Evolutionary conservation across 2,113 vertebrate species (phyloP), one percentile per base, ranked within the genome.

Genomic region (Notarius quadriscutis): DNA sequence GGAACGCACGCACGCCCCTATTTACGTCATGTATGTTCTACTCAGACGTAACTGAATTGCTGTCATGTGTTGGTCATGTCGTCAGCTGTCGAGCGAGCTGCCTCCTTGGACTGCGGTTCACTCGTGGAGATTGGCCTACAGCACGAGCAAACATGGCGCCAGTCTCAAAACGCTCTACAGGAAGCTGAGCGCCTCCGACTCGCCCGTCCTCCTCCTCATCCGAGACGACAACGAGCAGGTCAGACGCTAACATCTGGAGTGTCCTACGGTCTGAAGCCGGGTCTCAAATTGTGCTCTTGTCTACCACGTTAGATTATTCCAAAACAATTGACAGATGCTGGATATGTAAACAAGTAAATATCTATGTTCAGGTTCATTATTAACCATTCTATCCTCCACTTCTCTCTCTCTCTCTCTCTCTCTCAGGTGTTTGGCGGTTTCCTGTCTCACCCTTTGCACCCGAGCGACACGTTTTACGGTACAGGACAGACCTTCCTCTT

Each of bases 401-500:
- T 72, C 50, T 51, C 34, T 74, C 60, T 81, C 65, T 65, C 17
- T 53, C 14, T 25, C 25, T 8, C 62, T 7, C 9, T 71, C 48
- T 27, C 30, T 81, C 87, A 96, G 95, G 87, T 95, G 84, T 96
- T 96, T 67, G 95, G 95, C 9, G 93, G 93, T 65, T 96, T 95
- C 88, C 94, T 95, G 9, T 96, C 95, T 74, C 94, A 96, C 87
- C 93, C 95, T 0, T 91, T 96, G 86, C 94, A 89, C 88, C 93
- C 85, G 34, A 96, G 95, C 55, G 96, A 96, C 30, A 90, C 41
- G 1, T 96, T 95, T 86, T 96, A 95, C 2, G 96, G 95, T 57
- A 96, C 95, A 9, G 95, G 96, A 90, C 95, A 96, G 91, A 96
- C 96, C 0, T 96, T 96, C 88, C 93, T 96, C 63, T 96, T 95